Conservation (phyloP, 2,888 invertebrate genomes). For the Odontothrips loti region DNA sequence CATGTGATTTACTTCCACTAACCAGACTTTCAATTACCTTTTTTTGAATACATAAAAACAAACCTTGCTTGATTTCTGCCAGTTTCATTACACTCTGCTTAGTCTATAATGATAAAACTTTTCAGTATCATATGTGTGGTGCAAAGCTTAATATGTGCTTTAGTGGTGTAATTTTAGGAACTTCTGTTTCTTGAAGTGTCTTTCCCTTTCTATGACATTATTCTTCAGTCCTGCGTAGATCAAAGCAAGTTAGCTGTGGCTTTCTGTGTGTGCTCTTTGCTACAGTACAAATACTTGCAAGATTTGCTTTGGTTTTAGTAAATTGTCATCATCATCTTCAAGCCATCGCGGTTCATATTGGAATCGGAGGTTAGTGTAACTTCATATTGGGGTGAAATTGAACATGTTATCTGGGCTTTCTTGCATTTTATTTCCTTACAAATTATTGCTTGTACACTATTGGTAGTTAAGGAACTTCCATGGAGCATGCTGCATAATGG, state of each 20-base stretch:
- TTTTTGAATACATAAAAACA: background rate
- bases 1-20: background rate
- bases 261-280: conserved; percentile 2
- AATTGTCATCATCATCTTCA: conserved; percentile 1
- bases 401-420: background rate
- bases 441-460: too few species aligned
- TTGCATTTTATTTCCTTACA: too few species aligned
- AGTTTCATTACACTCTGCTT: background rate
- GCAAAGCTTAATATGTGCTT: background rate
- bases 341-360: conserved; percentile 19
- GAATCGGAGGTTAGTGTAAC: conserved; percentile 24
- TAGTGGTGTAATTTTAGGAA: background rate
- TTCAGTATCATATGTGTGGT: background rate
- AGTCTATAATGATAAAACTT: background rate
- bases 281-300: background rate
- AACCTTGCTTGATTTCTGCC: background rate
- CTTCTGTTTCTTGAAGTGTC: background rate
- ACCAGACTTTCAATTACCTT: background rate
- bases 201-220: background rate
- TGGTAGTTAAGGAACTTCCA: too few species aligned
- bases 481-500: too few species aligned
- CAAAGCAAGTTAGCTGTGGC: conserved; percentile 5
- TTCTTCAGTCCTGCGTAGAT: background rate
- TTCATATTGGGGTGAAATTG: conserved; percentile 9
- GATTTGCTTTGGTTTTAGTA: conserved; percentile 14